Evolutionary conservation across 1,140 invertebrate species (phyloP), one percentile per base, ranked within the genome.

Genomic region (Cotesia vestalis): DNA sequence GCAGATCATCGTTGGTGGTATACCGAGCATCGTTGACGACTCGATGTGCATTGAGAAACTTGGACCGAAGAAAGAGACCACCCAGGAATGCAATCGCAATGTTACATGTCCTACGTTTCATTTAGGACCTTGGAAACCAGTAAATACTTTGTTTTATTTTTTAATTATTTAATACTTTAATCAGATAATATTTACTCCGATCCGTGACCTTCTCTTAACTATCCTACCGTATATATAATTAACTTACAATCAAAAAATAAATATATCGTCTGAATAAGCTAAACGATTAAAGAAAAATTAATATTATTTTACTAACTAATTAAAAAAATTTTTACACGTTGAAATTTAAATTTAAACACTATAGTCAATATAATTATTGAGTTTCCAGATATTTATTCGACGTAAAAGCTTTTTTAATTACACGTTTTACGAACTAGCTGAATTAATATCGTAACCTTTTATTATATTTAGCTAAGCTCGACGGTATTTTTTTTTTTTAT

Each of bases 81-180:
- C 89, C 51, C 90, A 93, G 80, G 86, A 90, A 70, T 98, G 96
- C 82, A 95, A 95, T 81, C 88, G 90, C 70, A 90, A 92, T 11
- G 87, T 90, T 34, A 88, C 91, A 20, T 98, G 96, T 83, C 95
- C 96, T 0, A 88, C 90, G 34, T 98, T 95, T 92, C 92, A 94
- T 75, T 86, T 91, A 34, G 95, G 92, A 69, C 92, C 93, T 4
- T 98, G 95, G 95, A 92, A 92, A 83, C 92, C 93, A 66, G 94
- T 95, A 88, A 90, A 90, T 40, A 34, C 53, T 66, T n/a, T 70
- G 55, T 11, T 71, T 57, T 61, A 14, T 57, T 53, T 59, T 20
- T 40, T 5, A 59, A 11, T 53, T 57, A 35, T 20, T 53, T 57
- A 12, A 20, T 66, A 53, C 38, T 66, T 14, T 64, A 64, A 46